Conservation (phyloP, 1,140 invertebrate species). For the Philopotamus ludificatus region DNA sequence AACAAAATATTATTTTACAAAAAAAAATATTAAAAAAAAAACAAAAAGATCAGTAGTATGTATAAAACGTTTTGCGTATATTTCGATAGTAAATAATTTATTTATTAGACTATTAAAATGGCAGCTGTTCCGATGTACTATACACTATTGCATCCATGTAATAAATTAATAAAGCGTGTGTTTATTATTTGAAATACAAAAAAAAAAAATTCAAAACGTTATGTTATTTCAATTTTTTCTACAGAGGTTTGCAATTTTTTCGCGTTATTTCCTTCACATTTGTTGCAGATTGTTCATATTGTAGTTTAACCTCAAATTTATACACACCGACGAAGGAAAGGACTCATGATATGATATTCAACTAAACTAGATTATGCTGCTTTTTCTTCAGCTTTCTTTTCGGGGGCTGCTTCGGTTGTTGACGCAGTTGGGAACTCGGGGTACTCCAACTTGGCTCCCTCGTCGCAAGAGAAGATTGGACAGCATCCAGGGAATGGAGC, state of each 20-base stretch:
- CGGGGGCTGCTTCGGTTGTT: conserved; percentile 48
- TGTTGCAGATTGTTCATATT: neutral
- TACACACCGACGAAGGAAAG: too few species aligned
- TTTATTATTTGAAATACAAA: too few species aligned
- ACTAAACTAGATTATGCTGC: too few species aligned
- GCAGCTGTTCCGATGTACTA: conserved; percentile 1
- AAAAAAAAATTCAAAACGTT: conserved; percentile 5
- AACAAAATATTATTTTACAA: conserved; percentile 24
- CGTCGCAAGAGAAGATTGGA: conserved; percentile 80
- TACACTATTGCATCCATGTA: too few species aligned
- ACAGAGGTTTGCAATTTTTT: conserved; percentile 1
- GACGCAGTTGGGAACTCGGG: conserved; percentile 73
- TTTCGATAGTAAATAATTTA: neutral
- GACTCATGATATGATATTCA: too few species aligned
- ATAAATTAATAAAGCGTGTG: too few species aligned
- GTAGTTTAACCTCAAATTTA: conserved; percentile 45
- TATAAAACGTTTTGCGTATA: neutral
- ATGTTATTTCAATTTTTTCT: too few species aligned
- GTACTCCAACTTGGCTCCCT: conserved; percentile 79
- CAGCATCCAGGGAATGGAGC: conserved; percentile 83
- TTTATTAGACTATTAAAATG: conserved; percentile 17
- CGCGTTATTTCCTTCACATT: neutral
- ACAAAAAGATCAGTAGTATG: neutral
- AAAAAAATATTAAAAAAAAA: conserved; percentile 20
- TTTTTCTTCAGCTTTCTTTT: too few species aligned